Evolutionary conservation across 1,140 invertebrate species (phyloP).

Genomic region (Vollenhovia emeryi): DNA sequence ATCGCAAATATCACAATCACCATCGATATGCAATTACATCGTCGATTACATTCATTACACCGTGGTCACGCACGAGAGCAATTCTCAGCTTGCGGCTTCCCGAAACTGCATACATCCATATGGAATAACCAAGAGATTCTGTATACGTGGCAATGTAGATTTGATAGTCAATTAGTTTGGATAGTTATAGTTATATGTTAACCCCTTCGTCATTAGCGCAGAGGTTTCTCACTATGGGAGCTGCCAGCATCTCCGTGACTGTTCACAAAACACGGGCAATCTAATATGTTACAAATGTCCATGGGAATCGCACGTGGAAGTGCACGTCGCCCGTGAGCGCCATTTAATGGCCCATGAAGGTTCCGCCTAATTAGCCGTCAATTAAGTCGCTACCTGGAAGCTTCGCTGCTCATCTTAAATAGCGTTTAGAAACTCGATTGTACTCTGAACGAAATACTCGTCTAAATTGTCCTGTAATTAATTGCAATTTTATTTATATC

Average conservation of each 20-base stretch:
- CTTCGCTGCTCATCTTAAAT: slow-evolving; percentile 11
- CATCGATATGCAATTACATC: not conserved
- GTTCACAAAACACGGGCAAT: slow-evolving; percentile 49
- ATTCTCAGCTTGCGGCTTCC: slow-evolving; percentile 29
- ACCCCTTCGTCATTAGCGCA: slow-evolving; percentile 30
- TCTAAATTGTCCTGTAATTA: not conserved
- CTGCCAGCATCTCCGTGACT: slow-evolving; percentile 13
- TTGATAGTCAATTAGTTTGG: slow-evolving; percentile 54
- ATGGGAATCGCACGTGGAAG: slow-evolving; percentile 44
- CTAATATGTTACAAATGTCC: slow-evolving; percentile 55
- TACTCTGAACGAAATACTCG: not conserved
- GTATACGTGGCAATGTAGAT: slow-evolving; percentile 33
- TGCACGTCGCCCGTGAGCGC: slow-evolving; percentile 3
- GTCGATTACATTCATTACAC: slow-evolving; percentile 2
- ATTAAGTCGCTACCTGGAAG: slow-evolving; percentile 42
- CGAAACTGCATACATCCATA: slow-evolving; percentile 15
- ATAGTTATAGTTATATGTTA: slow-evolving; percentile 44
- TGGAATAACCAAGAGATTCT: slow-evolving; percentile 10
- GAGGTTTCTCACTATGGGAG: slow-evolving; percentile 12
- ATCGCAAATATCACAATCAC: not conserved
- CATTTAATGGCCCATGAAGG: slow-evolving; percentile 47
- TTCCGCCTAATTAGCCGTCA: slow-evolving; percentile 51
- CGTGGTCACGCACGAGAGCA: not conserved
- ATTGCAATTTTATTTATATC: not conserved
- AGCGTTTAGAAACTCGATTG: slow-evolving; percentile 16